Base-by-base conservation (phyloP, 1,140 invertebrate species). In the Ylistrum balloti region DNA sequence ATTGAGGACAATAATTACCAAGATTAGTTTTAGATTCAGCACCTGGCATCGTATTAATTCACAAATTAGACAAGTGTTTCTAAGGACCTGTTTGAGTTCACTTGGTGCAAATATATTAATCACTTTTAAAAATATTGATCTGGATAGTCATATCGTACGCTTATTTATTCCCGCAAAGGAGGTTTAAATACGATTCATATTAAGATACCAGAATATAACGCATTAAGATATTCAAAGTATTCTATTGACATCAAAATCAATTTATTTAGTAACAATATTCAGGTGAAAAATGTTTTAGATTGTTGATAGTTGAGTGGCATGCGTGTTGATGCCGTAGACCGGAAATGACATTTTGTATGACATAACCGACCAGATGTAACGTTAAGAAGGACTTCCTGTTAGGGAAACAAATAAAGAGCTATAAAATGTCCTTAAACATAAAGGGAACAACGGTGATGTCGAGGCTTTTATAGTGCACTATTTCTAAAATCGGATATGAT, bases 81-180 rank as follows among this genome's bases (percentile, higher is more conserved):
- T 28, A 20, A 28, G 56, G 5, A 38, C 28, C n/a, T 74, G 56
- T 74, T 74, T 74, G 28, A 28, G 56, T 74, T n/a, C 56, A 74
- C 5, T 74, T 74, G 13, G 56, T 74, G 56, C 56, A 17, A 74
- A 74, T 74, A 74, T 74, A 74, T 74, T 74, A 74, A 74, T 74
- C 56, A 74, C 56, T 74, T 56, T 74, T 74, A n/a, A 74, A 74
- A 74, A n/a, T 28, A 74, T 17, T 45, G 20, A 15, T 45, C 17
- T 28, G 17, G 56, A 17, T 28, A 74, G 28, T 74, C 9, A 74
- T 74, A 74, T 74, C 22, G 3, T 28, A 74, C n/a, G n/a, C 5
- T 7, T 38, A 38, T 38, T 38, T 7, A 38, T 74, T 74, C 22
- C n/a, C 9, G n/a, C 5, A 74, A 28, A 74, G 28, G 1, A 74